Conservation (phyloP, 1,140 invertebrate genomes). For the silkworm (Bombyx mori) region ASM3026992v2 NC_085117.1:10897501-10898000, state of each 20-base stretch:
- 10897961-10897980: no score
- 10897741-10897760: not conserved
- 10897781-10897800: constrained; percentile 19
- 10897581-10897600: no score
- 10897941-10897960: no score
- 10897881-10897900: no score
- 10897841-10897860: constrained; percentile 19
- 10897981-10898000: no score
- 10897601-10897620: not conserved
- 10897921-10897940: no score
- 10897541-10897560: no score
- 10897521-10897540: no score
- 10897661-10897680: not conserved
- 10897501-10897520: no score
- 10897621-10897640: not conserved
- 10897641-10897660: not conserved
- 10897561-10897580: no score
- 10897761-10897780: not conserved
- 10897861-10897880: no score
- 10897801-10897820: constrained; percentile 27
- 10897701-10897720: not conserved
- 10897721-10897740: not conserved
- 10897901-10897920: no score
- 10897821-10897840: constrained; percentile 28
- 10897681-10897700: not conserved